Conservation (phyloP, 2,797 vertebrate species). For the Poecilia gillii region DNA sequence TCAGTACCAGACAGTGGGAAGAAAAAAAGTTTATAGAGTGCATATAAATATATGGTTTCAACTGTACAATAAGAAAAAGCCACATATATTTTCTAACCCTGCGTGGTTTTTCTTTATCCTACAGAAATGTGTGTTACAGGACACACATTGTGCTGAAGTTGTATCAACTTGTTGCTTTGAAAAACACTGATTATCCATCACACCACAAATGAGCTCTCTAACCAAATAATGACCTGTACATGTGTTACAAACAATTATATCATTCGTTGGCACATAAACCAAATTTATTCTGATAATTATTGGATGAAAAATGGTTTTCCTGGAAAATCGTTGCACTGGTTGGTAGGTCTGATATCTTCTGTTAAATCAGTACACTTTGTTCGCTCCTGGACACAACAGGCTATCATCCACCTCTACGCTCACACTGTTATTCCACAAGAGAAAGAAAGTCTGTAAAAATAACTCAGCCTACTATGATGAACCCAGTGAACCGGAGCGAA, state of each 20-base stretch:
- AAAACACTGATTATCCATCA: not conserved
- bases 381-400: not conserved
- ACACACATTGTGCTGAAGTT: not conserved
- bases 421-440: not conserved
- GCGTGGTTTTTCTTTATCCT: not conserved
- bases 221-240: not conserved
- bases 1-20: not conserved
- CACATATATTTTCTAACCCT: not conserved
- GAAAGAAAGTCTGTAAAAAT: constrained; percentile 15
- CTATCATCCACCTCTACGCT: not conserved
- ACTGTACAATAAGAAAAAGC: not conserved
- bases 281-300: no score
- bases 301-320: not conserved
- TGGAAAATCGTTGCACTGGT: not conserved
- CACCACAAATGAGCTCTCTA: not conserved
- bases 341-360: not conserved
- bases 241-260: not conserved
- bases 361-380: not conserved
- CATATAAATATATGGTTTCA: not conserved
- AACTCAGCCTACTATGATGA: constrained; percentile 31
- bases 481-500: constrained; percentile 55
- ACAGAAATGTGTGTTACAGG: not conserved
- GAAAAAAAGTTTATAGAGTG: no score
- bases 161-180: not conserved
- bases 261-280: not conserved